Base-by-base conservation (phyloP, 2,797 vertebrate species). In the Pterois miles region DNA sequence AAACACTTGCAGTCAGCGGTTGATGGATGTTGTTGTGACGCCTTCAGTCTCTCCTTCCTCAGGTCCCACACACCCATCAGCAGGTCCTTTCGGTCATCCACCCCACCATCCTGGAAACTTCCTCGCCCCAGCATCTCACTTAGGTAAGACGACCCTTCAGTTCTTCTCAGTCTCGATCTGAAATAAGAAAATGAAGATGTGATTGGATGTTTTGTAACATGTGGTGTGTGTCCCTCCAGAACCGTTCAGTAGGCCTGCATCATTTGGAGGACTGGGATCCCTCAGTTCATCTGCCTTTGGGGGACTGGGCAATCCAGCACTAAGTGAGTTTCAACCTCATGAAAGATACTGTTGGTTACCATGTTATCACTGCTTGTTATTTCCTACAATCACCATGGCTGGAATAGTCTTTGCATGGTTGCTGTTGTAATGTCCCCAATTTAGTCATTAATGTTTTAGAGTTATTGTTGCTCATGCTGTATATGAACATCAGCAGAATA, bases 211-310 rank as follows among this genome's bases (percentile, higher is more conserved):
- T 10, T 38, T 7, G 1, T 87, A 64, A 88, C 56, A 4, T 74
- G 34, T 57, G n/a, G n/a, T 36, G 4, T 36, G 4, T 83, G 40
- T 56, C 11, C 18, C 34, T 74, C 1, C 80, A 99, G 98, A 99
- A 92, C 96, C 97, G 81, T 98, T 99, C 92, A 95, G 95, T 75
- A 94, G 98, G 72, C 96, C 98, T 0, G 84, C 96, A 2, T 96
- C 96, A 0, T 99, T 99, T 92, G 97, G 97, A 8, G 97, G 98
- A 64, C 96, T 99, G n/a, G 97, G 95, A 8, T 90, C 97, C 2
- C 96, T 99, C 81, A 97, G 97, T 74, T 96, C 97, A 70, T 97
- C 98, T 14, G 98, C 98, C 86, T 99, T 99, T 40, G 98, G 98
- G 75, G 98, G 98, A 84, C 96, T 99, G 50, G 98, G 98, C 78